Percentiles rank a stretch among this genome's conserved stretches.
Evolutionary conservation across 1,140 invertebrate species (phyloP).

Genomic region (Drosophila tropicalis): DNA sequence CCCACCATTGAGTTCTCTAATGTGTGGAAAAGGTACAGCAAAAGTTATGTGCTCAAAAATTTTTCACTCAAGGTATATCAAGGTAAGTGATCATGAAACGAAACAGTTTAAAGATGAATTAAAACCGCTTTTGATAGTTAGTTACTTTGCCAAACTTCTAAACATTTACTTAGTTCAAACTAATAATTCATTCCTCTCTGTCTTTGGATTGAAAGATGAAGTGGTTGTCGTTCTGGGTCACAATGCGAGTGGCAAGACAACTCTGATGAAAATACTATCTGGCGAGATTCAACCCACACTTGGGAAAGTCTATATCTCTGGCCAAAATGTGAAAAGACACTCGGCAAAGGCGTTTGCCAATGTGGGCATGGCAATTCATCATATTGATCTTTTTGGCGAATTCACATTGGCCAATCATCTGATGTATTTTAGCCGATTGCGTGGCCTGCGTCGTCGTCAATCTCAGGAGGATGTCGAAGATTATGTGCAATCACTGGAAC

Average conservation of each 20-base stretch:
- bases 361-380: slow-evolving; percentile 16
- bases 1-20: slow-evolving; percentile 28
- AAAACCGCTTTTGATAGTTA: too few species aligned
- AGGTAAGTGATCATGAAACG: background rate
- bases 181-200: too few species aligned
- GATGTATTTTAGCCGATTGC: slow-evolving; percentile 42
- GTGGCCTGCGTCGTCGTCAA: slow-evolving; percentile 23
- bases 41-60: slow-evolving; percentile 24
- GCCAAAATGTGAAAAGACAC: slow-evolving; percentile 12
- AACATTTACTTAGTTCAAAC: too few species aligned
- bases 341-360: background rate
- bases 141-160: too few species aligned
- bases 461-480: slow-evolving; percentile 11
- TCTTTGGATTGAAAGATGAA: slow-evolving; percentile 27
- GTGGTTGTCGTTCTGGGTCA: slow-evolving; percentile 48
- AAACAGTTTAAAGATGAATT: too few species aligned
- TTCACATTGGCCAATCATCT: slow-evolving; percentile 47
- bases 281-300: slow-evolving; percentile 11
- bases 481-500: slow-evolving; percentile 27
- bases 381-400: slow-evolving; percentile 17
- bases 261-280: slow-evolving; percentile 41
- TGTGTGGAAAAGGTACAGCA: slow-evolving; percentile 43
- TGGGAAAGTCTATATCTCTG: slow-evolving; percentile 34
- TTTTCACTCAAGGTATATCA: slow-evolving; percentile 36
- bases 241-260: slow-evolving; percentile 51